Evolutionary conservation across 64 coral and sea anemone genomes (phyloP), one percentile per base, ranked within the genome.

Genomic region (Stichodactyla helianthus): DNA sequence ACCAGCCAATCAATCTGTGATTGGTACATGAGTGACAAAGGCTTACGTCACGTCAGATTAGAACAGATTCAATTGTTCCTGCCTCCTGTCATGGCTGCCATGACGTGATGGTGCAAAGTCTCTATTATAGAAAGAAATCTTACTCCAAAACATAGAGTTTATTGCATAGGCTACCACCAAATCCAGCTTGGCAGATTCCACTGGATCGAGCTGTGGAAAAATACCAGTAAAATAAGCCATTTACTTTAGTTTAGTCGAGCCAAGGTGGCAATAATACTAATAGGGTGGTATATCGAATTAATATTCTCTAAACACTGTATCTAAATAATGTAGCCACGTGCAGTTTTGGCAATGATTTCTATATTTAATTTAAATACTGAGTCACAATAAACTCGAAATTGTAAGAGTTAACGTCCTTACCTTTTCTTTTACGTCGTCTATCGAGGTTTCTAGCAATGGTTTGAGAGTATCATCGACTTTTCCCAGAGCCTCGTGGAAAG

Each of bases 71-170:
- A n/a, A n/a, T n/a, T n/a, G n/a, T n/a, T n/a, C n/a, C n/a, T n/a
- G n/a, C n/a, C n/a, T n/a, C n/a, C n/a, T n/a, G n/a, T n/a, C n/a
- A n/a, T n/a, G n/a, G n/a, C n/a, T n/a, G n/a, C n/a, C n/a, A n/a
- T n/a, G n/a, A n/a, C n/a, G n/a, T n/a, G n/a, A n/a, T n/a, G n/a
- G n/a, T n/a, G n/a, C n/a, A n/a, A n/a, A n/a, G n/a, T n/a, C n/a
- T n/a, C 1, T 3, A 44, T 44, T 44, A 44, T 44, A 44, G 2
- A 3, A 70, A 70, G 74, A 23, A 15, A 27, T 92, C 96, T 98
- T 93, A 98, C 96, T 98, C 97, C 97, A 99, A 65, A 99, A 99
- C 92, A 99, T 94, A 31, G 93, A 94, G 61, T 99, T 99, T 10
- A 99, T 88, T 17, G 97, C 81, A 91, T 99, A 99, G 50, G 93